A percentile compares a stretch with the other conserved stretches of the same genome.
These are phyloP conservation scores for Leucopsar rothschildi DNA, from an alignment of 2,113 vertebrate species.

Conservation along the genomic window DNA sequence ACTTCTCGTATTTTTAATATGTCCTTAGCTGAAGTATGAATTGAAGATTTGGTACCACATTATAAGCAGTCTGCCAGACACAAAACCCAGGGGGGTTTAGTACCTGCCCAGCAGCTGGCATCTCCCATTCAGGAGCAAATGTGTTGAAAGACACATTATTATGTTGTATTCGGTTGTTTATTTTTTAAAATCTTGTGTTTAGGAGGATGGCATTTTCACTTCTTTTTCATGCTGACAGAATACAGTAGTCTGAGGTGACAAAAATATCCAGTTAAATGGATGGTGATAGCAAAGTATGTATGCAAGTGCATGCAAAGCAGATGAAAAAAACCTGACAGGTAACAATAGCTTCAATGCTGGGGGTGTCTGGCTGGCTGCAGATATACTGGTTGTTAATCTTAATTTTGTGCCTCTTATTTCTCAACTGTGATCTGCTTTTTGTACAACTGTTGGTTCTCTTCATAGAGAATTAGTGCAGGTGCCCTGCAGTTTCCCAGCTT, in stretches of 20 bases:
- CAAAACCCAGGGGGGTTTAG: neutral
- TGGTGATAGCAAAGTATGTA: neutral
- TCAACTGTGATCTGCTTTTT: neutral
- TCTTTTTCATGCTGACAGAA: neutral
- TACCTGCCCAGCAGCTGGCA: neutral
- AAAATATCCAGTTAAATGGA: neutral
- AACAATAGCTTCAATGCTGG: neutral
- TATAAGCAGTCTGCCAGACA: neutral
- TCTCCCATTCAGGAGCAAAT: neutral
- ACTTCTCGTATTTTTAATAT: neutral
- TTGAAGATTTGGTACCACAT: neutral
- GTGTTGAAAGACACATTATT: neutral
- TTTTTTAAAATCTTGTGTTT: neutral
- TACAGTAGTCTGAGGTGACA: neutral
- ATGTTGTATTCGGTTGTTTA: neutral
- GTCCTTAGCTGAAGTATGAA: neutral
- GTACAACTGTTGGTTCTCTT: neutral
- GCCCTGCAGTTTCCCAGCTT: neutral
- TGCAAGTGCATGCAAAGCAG: neutral
- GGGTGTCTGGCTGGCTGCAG: neutral
- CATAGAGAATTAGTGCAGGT: neutral
- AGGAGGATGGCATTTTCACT: neutral
- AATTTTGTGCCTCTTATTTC: neutral
- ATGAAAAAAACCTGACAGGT: neutral
- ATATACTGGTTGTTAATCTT: neutral